A percentile compares a stretch with the other conserved stretches of the same genome.
These are phyloP conservation scores for Netelia virgata DNA, from an alignment of 2,888 invertebrate genomes.

Conservation along the genomic window DNA sequence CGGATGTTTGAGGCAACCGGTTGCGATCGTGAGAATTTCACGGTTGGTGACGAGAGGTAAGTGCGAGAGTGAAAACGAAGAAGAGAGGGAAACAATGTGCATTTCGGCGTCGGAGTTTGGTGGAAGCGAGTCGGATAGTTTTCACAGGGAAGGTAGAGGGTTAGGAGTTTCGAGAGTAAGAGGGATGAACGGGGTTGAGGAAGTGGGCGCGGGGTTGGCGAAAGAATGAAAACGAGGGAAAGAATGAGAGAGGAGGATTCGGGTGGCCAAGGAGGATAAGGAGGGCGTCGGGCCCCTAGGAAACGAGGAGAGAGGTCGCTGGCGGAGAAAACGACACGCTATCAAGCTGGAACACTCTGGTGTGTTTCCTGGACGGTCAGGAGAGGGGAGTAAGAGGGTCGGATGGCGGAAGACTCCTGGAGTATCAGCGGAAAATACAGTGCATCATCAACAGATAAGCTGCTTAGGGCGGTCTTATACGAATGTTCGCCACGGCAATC, in stretches of 20 bases:
- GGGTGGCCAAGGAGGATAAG: constrained; percentile 64
- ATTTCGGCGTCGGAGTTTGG: constrained; percentile 15
- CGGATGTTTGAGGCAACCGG: constrained; percentile 42
- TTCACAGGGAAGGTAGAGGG: not conserved
- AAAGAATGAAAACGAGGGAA: constrained; percentile 34
- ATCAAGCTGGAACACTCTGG: constrained; percentile 81
- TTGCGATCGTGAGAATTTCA: constrained; percentile 18
- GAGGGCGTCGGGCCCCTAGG: not conserved
- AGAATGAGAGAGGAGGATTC: constrained; percentile 45
- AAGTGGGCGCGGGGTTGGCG: constrained; percentile 13
- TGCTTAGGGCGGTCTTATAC: constrained; percentile 80
- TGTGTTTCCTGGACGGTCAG: constrained; percentile 55
- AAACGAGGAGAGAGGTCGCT: not conserved
- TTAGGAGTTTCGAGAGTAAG: constrained; percentile 17
- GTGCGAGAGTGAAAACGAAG: constrained; percentile 26
- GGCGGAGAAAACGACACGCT: constrained; percentile 78
- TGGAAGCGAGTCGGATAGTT: constrained; percentile 16
- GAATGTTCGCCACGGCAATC: constrained; percentile 73
- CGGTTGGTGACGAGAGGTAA: not conserved
- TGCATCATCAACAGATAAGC: constrained; percentile 83
- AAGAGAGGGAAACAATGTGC: constrained; percentile 42
- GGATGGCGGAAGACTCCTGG: constrained; percentile 43
- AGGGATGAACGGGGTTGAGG: constrained; percentile 3
- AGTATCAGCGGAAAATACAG: constrained; percentile 80
- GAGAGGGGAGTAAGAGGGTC: not conserved